Evolutionary conservation across 2,888 invertebrate genomes (phyloP), one percentile per base, ranked within the genome.

Genomic region (Cryptocephalus moraei): DNA sequence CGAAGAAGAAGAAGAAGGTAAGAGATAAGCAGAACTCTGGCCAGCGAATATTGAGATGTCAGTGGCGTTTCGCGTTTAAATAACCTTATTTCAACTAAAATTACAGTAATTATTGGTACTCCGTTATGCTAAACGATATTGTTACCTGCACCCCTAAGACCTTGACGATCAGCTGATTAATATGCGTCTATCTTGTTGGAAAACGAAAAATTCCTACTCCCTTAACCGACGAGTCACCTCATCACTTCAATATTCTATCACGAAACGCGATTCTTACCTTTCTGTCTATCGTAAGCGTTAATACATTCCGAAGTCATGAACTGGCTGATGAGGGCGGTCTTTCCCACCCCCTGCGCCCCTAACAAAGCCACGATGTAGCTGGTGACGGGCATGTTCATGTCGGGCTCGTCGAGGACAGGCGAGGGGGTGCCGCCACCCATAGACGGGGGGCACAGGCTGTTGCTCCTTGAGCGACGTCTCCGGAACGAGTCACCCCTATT

Each of bases 401-500:
- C 74, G 46, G 76, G 74, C 14, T 79, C 77, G 32, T 81, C 78
- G 48, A 67, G 60, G 2, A 72, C 65, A 0, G 71, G 71, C 8
- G 69, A 63, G 33, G 65, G 64, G n/a, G 62, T 66, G 14, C 52
- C 60, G 13, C 58, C 62, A 1, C 61, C 61, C 60, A 62, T 56
- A 10, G 58, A 43, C 6, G 67, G 67, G 9, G 87, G 86, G 2
- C 86, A 84, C 43, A 90, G 71, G 60, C 88, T 89, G 65, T 89
- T 89, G 57, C 88, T 89, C 47, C 91, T 76, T 14, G 90, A 89
- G 48, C 90, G 78, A 33, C 90, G 80, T 43, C 91, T 80, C 38
- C 92, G 77, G 72, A 95, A 90, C 4, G 93, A 93, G 72, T 96
- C 96, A 0, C 95, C 95, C 49, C 94, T 77, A 72, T 93, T 93